phyloP scores from a whole-genome alignment of 2,888 invertebrate genomes.

The Oegoconia quadripuncta region DNA sequence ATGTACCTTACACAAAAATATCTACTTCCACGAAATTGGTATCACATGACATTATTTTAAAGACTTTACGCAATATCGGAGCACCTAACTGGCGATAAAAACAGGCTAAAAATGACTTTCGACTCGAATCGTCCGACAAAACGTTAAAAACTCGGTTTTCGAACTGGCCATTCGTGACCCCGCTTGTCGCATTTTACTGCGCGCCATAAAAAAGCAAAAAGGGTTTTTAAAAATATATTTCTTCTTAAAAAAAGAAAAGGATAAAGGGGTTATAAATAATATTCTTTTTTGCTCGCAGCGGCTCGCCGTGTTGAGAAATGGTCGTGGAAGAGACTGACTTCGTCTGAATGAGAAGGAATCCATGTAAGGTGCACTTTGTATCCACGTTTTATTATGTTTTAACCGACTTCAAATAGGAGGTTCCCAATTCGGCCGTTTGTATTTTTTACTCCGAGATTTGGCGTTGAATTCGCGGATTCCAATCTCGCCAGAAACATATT shows the following conservation, averaged over 20 bases:
- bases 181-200: constrained; percentile 49
- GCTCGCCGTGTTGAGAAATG: constrained; percentile 19
- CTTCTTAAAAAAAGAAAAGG: constrained; percentile 29
- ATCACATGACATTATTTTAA: neutral
- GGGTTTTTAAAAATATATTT: constrained; percentile 37
- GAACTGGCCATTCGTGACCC: constrained; percentile 44
- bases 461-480: too few species aligned
- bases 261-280: constrained; percentile 53
- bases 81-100: constrained; percentile 2
- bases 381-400: neutral
- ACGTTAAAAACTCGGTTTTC: constrained; percentile 29
- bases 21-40: neutral
- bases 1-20: neutral
- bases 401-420: too few species aligned
- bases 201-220: constrained; percentile 44
- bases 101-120: constrained; percentile 1
- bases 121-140: neutral
- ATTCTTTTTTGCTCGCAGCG: constrained; percentile 37
- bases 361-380: constrained; percentile 18
- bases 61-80: constrained; percentile 1
- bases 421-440: too few species aligned
- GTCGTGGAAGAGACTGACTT: constrained; percentile 21
- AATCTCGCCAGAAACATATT: too few species aligned
- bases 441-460: too few species aligned
- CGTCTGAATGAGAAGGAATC: constrained; percentile 27